Percentiles rank a stretch among this genome's conserved stretches.
Evolutionary conservation across 2,113 vertebrate species (phyloP).

Genomic region (Nycticebus coucang): DNA sequence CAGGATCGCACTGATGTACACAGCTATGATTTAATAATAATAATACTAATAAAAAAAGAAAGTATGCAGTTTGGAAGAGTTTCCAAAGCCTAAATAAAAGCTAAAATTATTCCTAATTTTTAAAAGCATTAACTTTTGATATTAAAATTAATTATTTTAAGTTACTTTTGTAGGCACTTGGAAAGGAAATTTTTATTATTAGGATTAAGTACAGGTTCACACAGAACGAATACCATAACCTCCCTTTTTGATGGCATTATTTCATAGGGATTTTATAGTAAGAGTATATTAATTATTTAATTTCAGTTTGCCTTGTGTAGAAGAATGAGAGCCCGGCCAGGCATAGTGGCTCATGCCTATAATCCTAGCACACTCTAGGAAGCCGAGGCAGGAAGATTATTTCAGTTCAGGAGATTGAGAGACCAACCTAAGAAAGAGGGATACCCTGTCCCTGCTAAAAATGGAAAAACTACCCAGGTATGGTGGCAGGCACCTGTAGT

Average conservation of each 20-base stretch:
- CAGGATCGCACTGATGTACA: no score
- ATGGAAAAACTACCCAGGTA: no score
- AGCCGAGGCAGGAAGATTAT: no score
- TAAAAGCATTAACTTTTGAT: not conserved
- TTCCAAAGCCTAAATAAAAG: not conserved
- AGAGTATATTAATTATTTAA: not conserved
- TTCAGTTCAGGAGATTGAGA: no score
- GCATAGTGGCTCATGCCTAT: no score
- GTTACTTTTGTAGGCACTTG: not conserved
- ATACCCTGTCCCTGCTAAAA: no score
- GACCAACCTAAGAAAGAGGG: no score
- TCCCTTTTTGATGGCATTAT: constrained; percentile 12
- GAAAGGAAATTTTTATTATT: constrained; percentile 40
- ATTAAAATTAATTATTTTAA: not conserved
- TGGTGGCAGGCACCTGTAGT: no score
- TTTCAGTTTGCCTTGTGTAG: constrained; percentile 8
- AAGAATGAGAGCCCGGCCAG: no score
- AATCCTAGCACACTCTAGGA: no score
- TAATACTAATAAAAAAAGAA: not conserved
- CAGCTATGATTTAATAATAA: no score
- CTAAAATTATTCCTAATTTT: not conserved
- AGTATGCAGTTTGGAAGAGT: not conserved
- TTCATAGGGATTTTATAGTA: constrained; percentile 15
- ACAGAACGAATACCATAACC: not conserved
- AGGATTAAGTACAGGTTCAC: not conserved